These are phyloP conservation scores for Addax nasomaculatus DNA, from an alignment of 2,113 vertebrate genomes.

Conservation along the genomic window DNA sequence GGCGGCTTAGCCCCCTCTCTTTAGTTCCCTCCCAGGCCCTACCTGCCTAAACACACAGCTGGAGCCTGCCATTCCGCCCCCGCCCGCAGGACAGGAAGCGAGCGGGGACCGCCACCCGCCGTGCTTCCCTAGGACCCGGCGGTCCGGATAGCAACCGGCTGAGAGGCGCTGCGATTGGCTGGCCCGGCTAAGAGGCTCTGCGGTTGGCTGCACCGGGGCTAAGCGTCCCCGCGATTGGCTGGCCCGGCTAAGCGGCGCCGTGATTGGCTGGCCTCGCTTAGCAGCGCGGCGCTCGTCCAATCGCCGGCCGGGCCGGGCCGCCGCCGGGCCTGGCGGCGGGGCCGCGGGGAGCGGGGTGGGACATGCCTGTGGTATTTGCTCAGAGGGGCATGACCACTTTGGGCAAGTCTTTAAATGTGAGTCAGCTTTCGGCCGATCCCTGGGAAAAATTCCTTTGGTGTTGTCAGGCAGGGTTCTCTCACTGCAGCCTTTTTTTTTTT, in stretches of 20 bases:
- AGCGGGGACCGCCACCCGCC: constrained; percentile 71
- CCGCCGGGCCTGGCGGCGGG: constrained; percentile 72
- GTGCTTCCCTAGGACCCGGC: constrained; percentile 13
- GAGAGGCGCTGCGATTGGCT: constrained; percentile 72
- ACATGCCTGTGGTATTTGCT: constrained; percentile 87
- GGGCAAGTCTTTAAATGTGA: constrained; percentile 87
- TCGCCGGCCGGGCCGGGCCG: constrained; percentile 62
- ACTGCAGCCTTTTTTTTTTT: constrained; percentile 57
- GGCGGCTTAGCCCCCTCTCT: constrained; percentile 38
- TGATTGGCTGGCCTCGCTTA: constrained; percentile 75
- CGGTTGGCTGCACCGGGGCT: neutral
- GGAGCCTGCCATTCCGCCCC: constrained; percentile 49
- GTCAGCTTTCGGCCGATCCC: constrained; percentile 85
- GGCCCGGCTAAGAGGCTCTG: constrained; percentile 63
- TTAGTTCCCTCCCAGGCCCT: constrained; percentile 57
- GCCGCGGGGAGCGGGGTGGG: constrained; percentile 77
- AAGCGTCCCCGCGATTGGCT: constrained; percentile 71
- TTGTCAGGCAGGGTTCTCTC: constrained; percentile 84
- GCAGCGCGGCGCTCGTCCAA: constrained; percentile 68
- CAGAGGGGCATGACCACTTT: constrained; percentile 86
- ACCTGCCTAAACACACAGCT: constrained; percentile 78
- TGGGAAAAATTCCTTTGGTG: constrained; percentile 87
- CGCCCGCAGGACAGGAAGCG: constrained; percentile 70
- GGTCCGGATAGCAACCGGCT: constrained; percentile 73
- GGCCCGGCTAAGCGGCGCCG: constrained; percentile 46